These are phyloP conservation scores for Rutilus rutilus DNA, from an alignment of 2,113 vertebrate species.

Conservation along the genomic window DNA sequence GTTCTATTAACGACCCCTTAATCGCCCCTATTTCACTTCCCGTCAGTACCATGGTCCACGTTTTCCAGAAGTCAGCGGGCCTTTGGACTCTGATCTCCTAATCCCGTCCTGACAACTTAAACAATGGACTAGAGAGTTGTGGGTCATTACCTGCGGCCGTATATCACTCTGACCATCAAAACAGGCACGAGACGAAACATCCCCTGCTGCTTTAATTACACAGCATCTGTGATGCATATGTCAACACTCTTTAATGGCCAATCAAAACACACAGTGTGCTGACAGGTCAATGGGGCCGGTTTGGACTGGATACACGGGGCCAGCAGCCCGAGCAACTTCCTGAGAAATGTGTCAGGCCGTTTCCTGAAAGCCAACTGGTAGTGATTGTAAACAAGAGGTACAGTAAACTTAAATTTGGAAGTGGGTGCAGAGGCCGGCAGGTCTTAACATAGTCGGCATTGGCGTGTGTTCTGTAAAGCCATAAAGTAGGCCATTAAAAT, in stretches of 20 bases:
- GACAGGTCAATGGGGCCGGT: constrained; percentile 56
- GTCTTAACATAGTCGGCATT: constrained; percentile 23
- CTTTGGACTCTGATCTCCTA: constrained; percentile 43
- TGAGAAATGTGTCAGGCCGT: constrained; percentile 28
- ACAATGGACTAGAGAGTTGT: constrained; percentile 28
- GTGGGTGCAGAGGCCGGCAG: background rate
- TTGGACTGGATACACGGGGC: constrained; percentile 3
- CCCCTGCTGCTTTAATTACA: constrained; percentile 67
- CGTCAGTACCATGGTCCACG: constrained; percentile 40
- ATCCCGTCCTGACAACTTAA: constrained; percentile 52
- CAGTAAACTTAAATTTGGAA: constrained; percentile 47
- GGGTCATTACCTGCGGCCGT: constrained; percentile 55
- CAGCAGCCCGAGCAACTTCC: constrained; percentile 49
- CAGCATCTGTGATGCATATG: constrained; percentile 46
- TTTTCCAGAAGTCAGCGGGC: constrained; percentile 36
- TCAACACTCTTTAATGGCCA: constrained; percentile 58
- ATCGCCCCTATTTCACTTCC: constrained; percentile 43
- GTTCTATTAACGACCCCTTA: constrained; percentile 31
- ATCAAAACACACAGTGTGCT: constrained; percentile 44
- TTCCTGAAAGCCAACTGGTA: constrained; percentile 36
- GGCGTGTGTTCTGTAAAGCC: background rate
- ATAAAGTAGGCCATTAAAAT: constrained; percentile 24
- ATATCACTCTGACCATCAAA: constrained; percentile 53
- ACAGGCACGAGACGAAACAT: constrained; percentile 35
- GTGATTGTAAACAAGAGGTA: constrained; percentile 14